These are phyloP conservation scores for Sminthurides aquaticus DNA, from an alignment of 2,888 invertebrate species.

Conservation along the genomic window DNA sequence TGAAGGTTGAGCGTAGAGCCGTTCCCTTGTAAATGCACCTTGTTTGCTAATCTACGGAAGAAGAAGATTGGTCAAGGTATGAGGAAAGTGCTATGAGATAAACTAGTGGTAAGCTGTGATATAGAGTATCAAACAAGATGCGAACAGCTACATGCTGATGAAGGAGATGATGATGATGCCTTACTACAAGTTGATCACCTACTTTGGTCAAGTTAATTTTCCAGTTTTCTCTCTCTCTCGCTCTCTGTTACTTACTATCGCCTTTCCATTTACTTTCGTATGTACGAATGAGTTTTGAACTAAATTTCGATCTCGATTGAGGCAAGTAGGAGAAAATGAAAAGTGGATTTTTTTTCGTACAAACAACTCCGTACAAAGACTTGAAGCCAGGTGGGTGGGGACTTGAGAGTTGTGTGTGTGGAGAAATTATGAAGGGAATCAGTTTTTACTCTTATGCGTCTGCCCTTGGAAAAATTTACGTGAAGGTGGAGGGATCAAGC, in stretches of 20 bases:
- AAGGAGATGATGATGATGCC: neutral
- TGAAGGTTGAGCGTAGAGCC: too few relatives aligned
- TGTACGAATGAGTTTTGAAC: constrained; percentile 13
- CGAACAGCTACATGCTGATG: too few relatives aligned
- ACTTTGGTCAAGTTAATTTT: constrained; percentile 24
- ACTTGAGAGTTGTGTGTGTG: neutral
- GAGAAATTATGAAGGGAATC: too few relatives aligned
- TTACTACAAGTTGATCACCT: constrained; percentile 24
- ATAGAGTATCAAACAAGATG: too few relatives aligned
- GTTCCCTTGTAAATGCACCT: too few relatives aligned
- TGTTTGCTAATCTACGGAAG: too few relatives aligned
- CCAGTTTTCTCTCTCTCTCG: constrained; percentile 25
- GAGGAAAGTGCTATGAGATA: too few relatives aligned
- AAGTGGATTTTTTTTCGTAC: constrained; percentile 7
- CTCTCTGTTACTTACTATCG: too few relatives aligned
- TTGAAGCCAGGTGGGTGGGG: neutral
- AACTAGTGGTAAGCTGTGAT: too few relatives aligned
- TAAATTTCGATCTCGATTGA: constrained; percentile 24
- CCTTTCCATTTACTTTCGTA: too few relatives aligned
- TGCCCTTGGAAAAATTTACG: neutral
- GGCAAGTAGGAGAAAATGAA: constrained; percentile 22
- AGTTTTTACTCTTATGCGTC: neutral
- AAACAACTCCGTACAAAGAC: neutral
- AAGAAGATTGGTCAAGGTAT: too few relatives aligned
- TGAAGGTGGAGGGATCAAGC: neutral